Percentiles rank a stretch among this genome's conserved stretches.
phyloP scores from a whole-genome alignment of 1,140 invertebrate species.

The Alviniconcha marisindica region DNA sequence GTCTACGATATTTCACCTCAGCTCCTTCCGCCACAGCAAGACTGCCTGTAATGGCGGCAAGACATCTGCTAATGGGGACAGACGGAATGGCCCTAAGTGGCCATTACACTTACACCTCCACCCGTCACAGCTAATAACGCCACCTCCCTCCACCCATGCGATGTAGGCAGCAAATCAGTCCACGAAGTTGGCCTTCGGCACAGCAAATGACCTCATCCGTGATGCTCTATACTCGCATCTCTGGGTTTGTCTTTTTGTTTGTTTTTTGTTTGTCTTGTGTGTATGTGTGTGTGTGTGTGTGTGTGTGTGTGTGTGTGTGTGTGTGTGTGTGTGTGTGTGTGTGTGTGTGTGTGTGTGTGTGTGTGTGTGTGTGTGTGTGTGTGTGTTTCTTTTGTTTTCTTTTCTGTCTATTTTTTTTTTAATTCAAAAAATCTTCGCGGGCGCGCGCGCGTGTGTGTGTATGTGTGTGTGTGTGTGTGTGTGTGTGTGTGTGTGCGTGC shows the following conservation, averaged over 20 bases:
- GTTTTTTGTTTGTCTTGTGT: not conserved
- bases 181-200: not conserved
- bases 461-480: slow-evolving; percentile 10
- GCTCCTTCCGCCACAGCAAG: not conserved
- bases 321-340: slow-evolving; percentile 10
- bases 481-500: slow-evolving; percentile 2
- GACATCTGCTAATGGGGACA: not conserved
- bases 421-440: not conserved
- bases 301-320: slow-evolving; percentile 25
- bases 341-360: slow-evolving; percentile 24
- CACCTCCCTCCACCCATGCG: too few species aligned
- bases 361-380: slow-evolving; percentile 21
- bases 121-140: too few species aligned
- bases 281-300: slow-evolving; percentile 11
- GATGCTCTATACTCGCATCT: not conserved
- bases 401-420: not conserved
- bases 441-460: not conserved
- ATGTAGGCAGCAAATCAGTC: not conserved
- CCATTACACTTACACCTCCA: too few species aligned
- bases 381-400: not conserved
- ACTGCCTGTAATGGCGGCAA: not conserved
- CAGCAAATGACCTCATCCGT: not conserved
- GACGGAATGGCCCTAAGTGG: not conserved
- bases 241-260: not conserved
- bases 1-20: too few species aligned